Percentiles rank a stretch among this genome's conserved stretches.
Evolutionary conservation across 1,140 invertebrate species (phyloP).

Genomic region (Idris sp.): DNA sequence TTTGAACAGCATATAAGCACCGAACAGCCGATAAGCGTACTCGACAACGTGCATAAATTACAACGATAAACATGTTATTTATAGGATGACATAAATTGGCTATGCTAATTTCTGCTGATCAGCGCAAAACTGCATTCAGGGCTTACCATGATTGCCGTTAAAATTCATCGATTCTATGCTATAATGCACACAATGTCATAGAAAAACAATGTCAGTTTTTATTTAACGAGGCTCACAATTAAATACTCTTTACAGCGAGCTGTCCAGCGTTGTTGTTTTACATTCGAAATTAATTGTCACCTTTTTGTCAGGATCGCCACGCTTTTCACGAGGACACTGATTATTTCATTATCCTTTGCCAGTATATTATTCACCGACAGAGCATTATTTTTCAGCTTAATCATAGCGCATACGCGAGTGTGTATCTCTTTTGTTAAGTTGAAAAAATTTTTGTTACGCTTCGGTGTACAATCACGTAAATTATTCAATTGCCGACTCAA

Average conservation of each 20-base stretch:
- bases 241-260: conserved; percentile 51
- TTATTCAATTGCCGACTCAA: conserved; percentile 25
- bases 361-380: no score
- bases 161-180: conserved; percentile 64
- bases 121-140: conserved; percentile 68
- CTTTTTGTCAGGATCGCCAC: conserved; percentile 1
- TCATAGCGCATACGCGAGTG: no score
- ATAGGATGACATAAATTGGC: conserved; percentile 77
- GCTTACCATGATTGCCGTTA: conserved; percentile 68
- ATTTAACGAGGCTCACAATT: conserved; percentile 45
- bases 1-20: conserved; percentile 64
- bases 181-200: conserved; percentile 59
- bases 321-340: conserved; percentile 35
- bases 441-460: no score
- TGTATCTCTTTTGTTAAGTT: no score
- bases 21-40: conserved; percentile 66
- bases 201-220: conserved; percentile 63
- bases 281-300: conserved; percentile 55
- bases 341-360: conserved; percentile 38
- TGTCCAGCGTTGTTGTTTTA: conserved; percentile 29
- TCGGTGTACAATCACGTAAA: no score
- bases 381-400: no score
- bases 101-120: conserved; percentile 78
- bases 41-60: conserved; percentile 76
- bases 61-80: conserved; percentile 79